A percentile compares a stretch with the other conserved stretches of the same genome.
These are phyloP conservation scores for Ciconia stormi DNA, from an alignment of 2,113 vertebrate species.

Conservation along the genomic window DNA sequence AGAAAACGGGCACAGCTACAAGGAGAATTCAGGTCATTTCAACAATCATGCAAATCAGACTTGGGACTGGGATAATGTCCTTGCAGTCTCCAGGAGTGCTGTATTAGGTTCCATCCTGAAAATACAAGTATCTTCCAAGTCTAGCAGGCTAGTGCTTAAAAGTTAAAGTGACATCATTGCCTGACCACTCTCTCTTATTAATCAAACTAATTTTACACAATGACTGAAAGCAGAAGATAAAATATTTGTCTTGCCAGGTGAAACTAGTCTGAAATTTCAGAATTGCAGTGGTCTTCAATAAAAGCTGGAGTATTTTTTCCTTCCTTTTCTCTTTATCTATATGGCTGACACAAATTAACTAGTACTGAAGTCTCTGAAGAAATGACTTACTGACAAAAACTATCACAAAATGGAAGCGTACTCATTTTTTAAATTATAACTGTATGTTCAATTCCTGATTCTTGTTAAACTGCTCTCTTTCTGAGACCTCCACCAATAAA, in stretches of 20 bases:
- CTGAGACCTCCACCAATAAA: constrained; percentile 8
- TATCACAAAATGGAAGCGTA: neutral
- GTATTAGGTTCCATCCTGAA: neutral
- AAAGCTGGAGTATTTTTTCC: neutral
- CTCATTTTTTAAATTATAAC: neutral
- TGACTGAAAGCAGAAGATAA: neutral
- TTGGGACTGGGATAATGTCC: neutral
- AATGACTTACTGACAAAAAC: neutral
- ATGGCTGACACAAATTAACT: neutral
- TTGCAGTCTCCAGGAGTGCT: neutral
- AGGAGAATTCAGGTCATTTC: neutral
- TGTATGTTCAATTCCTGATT: neutral
- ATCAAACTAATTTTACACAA: neutral
- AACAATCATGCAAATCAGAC: neutral
- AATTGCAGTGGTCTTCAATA: neutral
- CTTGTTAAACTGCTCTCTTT: neutral
- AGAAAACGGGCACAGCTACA: neutral
- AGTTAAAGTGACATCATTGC: neutral
- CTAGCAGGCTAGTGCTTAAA: neutral
- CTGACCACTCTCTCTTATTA: neutral
- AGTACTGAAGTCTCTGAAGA: neutral
- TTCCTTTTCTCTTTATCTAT: neutral
- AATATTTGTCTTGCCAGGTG: neutral
- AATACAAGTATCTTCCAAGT: neutral
- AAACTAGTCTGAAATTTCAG: neutral